Evolutionary conservation across 35 echinoderm and acorn worm genomes (phyloP).

Genomic region (Heliocidaris erythrogramma): DNA sequence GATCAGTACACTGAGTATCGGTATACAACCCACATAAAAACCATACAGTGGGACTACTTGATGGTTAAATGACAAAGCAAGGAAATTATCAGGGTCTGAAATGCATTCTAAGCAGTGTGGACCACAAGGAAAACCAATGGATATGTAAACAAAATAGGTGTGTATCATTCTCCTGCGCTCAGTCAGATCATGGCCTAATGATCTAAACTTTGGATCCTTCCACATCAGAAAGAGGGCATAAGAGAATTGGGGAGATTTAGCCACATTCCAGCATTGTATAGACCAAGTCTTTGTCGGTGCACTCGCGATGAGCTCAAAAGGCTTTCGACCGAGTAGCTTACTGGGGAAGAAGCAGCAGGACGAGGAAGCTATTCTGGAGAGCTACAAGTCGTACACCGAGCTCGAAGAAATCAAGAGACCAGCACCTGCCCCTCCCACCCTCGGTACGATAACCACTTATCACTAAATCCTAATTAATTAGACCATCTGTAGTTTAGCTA

Average conservation of each 20-base stretch:
- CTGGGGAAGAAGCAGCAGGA: not conserved
- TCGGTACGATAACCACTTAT: constrained; percentile 8
- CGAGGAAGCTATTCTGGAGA: constrained; percentile 45
- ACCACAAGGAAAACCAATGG: not conserved
- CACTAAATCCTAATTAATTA: not conserved
- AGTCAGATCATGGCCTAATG: not conserved
- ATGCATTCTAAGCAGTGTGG: not conserved
- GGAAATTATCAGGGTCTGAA: not conserved
- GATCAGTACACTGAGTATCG: too few relatives aligned
- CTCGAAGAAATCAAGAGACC: not conserved
- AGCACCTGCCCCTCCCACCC: not conserved
- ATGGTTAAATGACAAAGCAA: not conserved
- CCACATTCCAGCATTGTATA: not conserved
- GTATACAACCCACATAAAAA: too few relatives aligned
- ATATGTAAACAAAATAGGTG: not conserved
- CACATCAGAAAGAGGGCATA: not conserved
- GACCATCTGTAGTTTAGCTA: not conserved
- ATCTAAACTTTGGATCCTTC: not conserved
- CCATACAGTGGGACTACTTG: too few relatives aligned
- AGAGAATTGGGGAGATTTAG: not conserved
- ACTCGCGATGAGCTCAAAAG: not conserved
- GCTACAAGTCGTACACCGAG: constrained; percentile 49
- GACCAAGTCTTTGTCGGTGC: not conserved
- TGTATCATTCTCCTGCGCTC: not conserved
- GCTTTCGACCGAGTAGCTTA: constrained; percentile 1